Percentiles rank a stretch among this genome's conserved stretches.
Conservation (phyloP, 2,113 vertebrate genomes). For the Ibidorhyncha struthersii region DNA sequence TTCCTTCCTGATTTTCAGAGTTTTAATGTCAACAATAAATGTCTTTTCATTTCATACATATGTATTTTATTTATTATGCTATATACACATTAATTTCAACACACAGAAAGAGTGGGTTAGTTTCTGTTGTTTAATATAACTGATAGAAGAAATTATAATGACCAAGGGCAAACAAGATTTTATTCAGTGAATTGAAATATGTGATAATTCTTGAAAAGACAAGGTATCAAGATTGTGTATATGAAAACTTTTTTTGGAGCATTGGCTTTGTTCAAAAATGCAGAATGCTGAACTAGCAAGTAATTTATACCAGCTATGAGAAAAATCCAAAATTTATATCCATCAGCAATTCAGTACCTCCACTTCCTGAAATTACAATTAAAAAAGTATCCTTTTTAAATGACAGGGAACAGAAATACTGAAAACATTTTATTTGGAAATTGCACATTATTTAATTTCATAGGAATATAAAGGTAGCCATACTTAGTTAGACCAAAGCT, state of each 20-base stretch:
- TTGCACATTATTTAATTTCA: background rate
- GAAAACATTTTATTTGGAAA: background rate
- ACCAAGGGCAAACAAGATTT: background rate
- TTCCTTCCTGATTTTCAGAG: background rate
- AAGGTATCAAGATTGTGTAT: accelerated
- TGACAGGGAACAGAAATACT: background rate
- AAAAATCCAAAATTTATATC: background rate
- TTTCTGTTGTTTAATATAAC: background rate
- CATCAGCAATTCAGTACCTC: background rate
- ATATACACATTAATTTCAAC: background rate
- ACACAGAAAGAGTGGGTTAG: background rate
- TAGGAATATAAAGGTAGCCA: background rate
- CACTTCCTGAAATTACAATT: background rate
- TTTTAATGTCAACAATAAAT: background rate
- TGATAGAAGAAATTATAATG: background rate
- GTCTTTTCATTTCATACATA: background rate
- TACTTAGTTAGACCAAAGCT: background rate
- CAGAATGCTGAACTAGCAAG: background rate
- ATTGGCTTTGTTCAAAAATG: background rate
- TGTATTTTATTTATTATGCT: background rate
- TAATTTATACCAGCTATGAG: background rate
- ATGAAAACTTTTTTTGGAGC: background rate
- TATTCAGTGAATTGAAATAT: background rate
- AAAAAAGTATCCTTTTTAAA: background rate
- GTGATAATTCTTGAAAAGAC: background rate